A percentile compares a stretch with the other conserved stretches of the same genome.
Evolutionary conservation across 2,113 vertebrate species (phyloP).

Genomic region (Lanius ludovicianus): DNA sequence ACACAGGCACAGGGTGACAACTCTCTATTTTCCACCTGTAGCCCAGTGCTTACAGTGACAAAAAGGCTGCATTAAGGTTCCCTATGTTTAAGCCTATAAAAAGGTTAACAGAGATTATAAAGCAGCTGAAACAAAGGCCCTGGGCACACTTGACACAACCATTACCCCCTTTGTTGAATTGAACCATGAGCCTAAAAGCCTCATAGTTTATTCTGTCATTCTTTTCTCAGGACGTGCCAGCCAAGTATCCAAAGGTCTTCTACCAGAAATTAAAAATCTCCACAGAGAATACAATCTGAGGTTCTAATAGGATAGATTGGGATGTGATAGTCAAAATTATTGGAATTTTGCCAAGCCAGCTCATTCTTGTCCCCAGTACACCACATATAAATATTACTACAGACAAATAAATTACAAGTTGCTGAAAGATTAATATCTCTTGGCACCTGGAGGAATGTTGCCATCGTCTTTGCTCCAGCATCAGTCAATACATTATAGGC

Average conservation of each 20-base stretch:
- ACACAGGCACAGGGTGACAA: not conserved
- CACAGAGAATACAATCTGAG: not conserved
- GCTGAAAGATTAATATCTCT: not conserved
- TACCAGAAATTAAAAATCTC: not conserved
- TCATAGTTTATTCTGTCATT: not conserved
- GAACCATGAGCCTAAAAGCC: not conserved
- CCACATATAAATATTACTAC: not conserved
- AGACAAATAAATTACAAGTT: not conserved
- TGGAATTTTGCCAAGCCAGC: not conserved
- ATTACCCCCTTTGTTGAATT: not conserved
- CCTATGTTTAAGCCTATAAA: not conserved
- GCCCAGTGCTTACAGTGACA: not conserved
- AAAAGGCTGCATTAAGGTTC: not conserved
- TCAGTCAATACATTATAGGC: constrained; percentile 82
- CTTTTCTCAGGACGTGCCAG: not conserved
- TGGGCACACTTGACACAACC: not conserved
- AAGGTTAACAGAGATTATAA: not conserved
- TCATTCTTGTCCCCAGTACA: not conserved
- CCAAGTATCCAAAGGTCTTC: not conserved
- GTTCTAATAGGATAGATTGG: not conserved
- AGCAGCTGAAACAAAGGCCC: not conserved
- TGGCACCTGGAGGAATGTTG: constrained; percentile 78
- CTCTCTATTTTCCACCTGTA: not conserved
- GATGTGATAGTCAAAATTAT: not conserved
- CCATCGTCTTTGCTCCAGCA: constrained; percentile 73